A percentile compares a stretch with the other conserved stretches of the same genome.
Evolutionary conservation across 2,113 vertebrate genomes (phyloP).

Genomic region (Nesoenas mayeri): DNA sequence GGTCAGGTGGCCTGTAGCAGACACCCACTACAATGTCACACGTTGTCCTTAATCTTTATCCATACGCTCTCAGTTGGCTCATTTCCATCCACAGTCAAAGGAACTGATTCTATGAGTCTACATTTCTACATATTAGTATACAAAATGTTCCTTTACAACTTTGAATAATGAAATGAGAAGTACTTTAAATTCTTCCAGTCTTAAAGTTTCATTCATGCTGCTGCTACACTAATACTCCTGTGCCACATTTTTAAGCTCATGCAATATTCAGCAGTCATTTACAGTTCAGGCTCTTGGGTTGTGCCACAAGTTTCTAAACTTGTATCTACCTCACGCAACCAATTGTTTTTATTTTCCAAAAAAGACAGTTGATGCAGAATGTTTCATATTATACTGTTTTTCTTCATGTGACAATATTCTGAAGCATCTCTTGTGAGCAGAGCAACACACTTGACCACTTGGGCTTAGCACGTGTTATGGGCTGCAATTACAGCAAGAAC

Average conservation of each 20-base stretch:
- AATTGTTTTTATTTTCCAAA: background rate
- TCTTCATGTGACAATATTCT: background rate
- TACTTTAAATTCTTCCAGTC: background rate
- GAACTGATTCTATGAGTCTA: too few species aligned
- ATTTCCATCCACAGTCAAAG: too few species aligned
- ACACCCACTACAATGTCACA: background rate
- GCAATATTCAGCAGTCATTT: background rate
- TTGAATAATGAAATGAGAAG: background rate
- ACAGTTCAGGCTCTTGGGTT: background rate
- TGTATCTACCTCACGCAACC: background rate
- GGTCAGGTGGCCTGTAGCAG: too few species aligned
- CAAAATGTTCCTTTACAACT: too few species aligned
- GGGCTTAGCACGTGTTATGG: background rate
- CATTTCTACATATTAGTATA: too few species aligned
- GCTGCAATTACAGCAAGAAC: background rate
- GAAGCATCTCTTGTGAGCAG: background rate
- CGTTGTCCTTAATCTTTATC: background rate
- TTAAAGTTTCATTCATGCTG: background rate
- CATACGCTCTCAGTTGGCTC: too few species aligned
- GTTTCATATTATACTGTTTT: background rate
- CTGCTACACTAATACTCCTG: accelerated
- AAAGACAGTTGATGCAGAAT: background rate
- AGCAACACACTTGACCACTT: background rate
- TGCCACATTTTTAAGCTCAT: background rate
- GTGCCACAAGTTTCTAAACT: background rate